Evolutionary conservation across 2,113 vertebrate species (phyloP).

Genomic region (Bufo gargarizans): DNA sequence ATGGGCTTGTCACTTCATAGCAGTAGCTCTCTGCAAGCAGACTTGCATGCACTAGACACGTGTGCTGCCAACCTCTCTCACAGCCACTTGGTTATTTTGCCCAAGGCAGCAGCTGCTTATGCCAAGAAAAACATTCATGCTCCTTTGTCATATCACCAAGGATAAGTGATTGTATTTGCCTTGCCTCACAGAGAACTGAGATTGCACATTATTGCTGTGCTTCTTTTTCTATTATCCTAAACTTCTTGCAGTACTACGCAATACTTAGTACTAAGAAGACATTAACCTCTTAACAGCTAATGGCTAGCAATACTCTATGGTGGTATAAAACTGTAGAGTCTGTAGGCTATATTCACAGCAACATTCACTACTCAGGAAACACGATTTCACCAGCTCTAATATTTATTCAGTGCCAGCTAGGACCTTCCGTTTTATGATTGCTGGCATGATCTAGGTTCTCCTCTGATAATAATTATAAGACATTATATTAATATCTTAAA

Average conservation of each 20-base stretch:
- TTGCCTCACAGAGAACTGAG: neutral
- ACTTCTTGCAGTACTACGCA: neutral
- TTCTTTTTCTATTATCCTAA: neutral
- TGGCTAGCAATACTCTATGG: conserved; percentile 6
- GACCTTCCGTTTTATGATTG: neutral
- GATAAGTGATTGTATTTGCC: conserved; percentile 31
- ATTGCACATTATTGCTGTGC: neutral
- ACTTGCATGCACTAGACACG: neutral
- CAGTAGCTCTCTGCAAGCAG: neutral
- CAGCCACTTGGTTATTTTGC: conserved; percentile 43
- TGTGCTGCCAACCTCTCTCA: conserved; percentile 5
- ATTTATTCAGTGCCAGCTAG: neutral
- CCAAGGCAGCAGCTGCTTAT: conserved; percentile 29
- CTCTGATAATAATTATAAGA: neutral
- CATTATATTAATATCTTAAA: neutral
- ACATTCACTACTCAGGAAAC: neutral
- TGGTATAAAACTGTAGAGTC: conserved; percentile 4
- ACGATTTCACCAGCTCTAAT: neutral
- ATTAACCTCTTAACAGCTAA: conserved; percentile 27
- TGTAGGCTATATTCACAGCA: conserved; percentile 1
- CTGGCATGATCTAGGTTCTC: neutral
- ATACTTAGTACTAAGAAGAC: neutral
- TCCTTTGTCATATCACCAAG: conserved; percentile 21
- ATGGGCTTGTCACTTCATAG: conserved; percentile 19
- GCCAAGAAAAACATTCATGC: conserved; percentile 43